Percentiles rank a stretch among this genome's conserved stretches.
Conservation (phyloP, 2,888 invertebrate species). For the Melanotus villosus region DNA sequence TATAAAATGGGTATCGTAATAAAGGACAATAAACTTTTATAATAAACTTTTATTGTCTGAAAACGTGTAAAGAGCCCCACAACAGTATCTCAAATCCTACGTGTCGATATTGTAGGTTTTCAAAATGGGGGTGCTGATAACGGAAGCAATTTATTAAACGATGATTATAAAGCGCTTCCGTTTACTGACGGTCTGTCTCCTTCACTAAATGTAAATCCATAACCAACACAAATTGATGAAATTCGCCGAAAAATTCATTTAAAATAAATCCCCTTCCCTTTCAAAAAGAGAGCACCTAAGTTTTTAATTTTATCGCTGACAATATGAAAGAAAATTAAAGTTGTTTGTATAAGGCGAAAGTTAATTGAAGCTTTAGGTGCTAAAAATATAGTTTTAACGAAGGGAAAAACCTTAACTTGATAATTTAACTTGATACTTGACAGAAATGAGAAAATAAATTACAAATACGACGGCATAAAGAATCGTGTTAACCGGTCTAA, state of each 20-base stretch:
- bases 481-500: conserved; percentile 16
- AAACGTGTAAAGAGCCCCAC: no score
- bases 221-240: neutral
- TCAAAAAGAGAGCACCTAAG: neutral
- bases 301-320: conserved; percentile 12
- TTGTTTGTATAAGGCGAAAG: conserved; percentile 5
- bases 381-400: conserved; percentile 9
- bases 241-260: conserved; percentile 6
- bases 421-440: conserved; percentile 22
- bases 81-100: no score
- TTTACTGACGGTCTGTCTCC: neutral
- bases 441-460: conserved; percentile 23
- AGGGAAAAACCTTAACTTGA: conserved; percentile 5
- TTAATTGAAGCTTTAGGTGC: neutral
- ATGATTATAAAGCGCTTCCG: neutral
- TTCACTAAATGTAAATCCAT: neutral
- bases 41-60: no score
- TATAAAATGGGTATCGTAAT: no score
- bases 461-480: conserved; percentile 14
- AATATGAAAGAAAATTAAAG: conserved; percentile 17
- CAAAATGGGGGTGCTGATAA: no score
- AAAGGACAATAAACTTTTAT: no score
- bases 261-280: neutral
- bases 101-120: no score
- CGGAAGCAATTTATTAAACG: neutral